Percentiles rank a stretch among this genome's conserved stretches.
Conservation (phyloP, 2,113 vertebrate genomes). For the Sinocyclocheilus anshuiensis region DNA sequence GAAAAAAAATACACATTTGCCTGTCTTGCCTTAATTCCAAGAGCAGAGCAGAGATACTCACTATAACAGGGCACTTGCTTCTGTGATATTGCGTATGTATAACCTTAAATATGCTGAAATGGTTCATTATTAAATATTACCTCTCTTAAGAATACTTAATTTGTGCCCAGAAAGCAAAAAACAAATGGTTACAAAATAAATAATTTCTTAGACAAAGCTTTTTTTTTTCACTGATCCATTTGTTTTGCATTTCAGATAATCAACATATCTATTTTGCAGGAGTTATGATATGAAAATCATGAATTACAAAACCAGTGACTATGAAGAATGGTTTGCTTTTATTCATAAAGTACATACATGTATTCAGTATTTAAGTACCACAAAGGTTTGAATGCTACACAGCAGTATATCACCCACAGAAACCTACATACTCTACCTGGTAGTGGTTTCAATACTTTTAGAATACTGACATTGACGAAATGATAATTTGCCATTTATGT, state of each 20-base stretch:
- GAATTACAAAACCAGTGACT: neutral
- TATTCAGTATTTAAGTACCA: neutral
- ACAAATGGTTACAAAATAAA: neutral
- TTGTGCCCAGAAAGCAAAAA: neutral
- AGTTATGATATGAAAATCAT: neutral
- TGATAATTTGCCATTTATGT: neutral
- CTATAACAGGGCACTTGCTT: neutral
- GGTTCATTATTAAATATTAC: neutral
- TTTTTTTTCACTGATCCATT: no score
- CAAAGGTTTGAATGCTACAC: neutral
- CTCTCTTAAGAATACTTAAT: neutral
- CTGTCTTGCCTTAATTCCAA: no score
- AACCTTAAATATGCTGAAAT: neutral
- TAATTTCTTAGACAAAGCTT: no score
- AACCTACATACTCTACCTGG: neutral
- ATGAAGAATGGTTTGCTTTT: neutral
- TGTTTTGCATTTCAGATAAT: no score
- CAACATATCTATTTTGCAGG: neutral
- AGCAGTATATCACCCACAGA: neutral
- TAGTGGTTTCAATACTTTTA: neutral
- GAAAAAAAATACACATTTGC: no score
- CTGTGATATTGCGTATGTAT: neutral
- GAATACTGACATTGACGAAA: constrained; percentile 20
- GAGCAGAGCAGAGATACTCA: no score
- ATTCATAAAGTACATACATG: neutral